These are phyloP conservation scores for Dipodomys stephensi DNA, from an alignment of 2,113 vertebrate genomes.

Conservation along the genomic window DNA sequence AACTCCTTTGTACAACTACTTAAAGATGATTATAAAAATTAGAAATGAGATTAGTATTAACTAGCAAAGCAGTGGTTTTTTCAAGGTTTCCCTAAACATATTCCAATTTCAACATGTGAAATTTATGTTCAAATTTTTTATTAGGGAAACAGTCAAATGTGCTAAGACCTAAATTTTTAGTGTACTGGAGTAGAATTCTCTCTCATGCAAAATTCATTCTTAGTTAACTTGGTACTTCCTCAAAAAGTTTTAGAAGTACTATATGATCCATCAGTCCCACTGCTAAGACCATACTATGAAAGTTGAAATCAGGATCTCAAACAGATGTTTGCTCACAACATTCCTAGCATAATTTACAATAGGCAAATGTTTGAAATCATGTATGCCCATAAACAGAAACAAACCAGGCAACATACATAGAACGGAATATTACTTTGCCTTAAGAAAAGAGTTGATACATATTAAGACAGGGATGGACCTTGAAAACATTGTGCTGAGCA, in stretches of 20 bases:
- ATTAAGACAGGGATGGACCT: neutral
- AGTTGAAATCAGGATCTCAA: too few relatives aligned
- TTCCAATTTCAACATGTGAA: slow-evolving; percentile 32
- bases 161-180: slow-evolving; percentile 1
- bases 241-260: too few relatives aligned
- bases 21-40: too few relatives aligned
- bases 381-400: too few relatives aligned
- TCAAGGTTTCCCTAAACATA: neutral
- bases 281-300: too few relatives aligned
- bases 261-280: too few relatives aligned
- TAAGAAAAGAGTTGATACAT: neutral
- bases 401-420: too few relatives aligned
- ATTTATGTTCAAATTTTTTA: slow-evolving; percentile 18
- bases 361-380: too few relatives aligned
- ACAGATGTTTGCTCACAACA: too few relatives aligned
- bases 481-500: neutral
- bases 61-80: neutral
- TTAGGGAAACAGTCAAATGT: neutral
- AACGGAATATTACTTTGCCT: neutral
- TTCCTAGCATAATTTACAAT: too few relatives aligned
- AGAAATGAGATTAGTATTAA: neutral
- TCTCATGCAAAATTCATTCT: neutral
- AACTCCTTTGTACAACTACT: too few relatives aligned
- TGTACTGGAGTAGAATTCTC: neutral
- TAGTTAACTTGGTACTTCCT: too few relatives aligned